phyloP scores from a whole-genome alignment of 2,888 invertebrate species.

The Dusona sp. region DNA sequence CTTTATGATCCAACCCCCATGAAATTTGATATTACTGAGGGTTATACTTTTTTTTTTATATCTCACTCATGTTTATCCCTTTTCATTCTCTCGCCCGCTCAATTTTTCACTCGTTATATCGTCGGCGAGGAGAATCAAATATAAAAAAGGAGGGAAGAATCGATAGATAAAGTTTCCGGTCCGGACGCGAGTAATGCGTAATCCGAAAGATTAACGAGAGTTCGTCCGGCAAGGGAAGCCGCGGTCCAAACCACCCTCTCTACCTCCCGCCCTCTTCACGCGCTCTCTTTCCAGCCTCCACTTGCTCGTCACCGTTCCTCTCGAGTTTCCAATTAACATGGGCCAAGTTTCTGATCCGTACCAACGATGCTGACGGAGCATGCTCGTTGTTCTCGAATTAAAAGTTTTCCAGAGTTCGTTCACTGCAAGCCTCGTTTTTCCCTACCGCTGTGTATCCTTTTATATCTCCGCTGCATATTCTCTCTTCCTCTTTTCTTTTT shows the following conservation, averaged over 20 bases:
- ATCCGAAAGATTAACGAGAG: conserved; percentile 73
- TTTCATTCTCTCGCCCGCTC: not conserved
- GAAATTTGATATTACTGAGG: conserved; percentile 51
- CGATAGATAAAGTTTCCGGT: conserved; percentile 69
- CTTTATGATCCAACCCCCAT: conserved; percentile 25
- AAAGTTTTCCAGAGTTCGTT: conserved; percentile 52
- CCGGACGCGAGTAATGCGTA: conserved; percentile 72
- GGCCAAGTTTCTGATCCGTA: conserved; percentile 72
- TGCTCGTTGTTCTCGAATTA: conserved; percentile 66
- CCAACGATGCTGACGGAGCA: conserved; percentile 66
- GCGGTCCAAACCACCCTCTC: conserved; percentile 26
- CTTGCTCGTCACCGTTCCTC: conserved; percentile 45
- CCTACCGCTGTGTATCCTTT: conserved; percentile 12
- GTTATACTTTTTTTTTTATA: conserved; percentile 30
- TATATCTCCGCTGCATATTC: conserved; percentile 7
- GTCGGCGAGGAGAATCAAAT: conserved; percentile 2
- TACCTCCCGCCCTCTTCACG: not conserved
- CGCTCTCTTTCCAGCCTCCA: conserved; percentile 23
- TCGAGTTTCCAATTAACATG: conserved; percentile 72
- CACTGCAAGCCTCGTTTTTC: conserved; percentile 38
- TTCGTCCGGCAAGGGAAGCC: conserved; percentile 52
- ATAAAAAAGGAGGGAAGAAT: conserved; percentile 49
- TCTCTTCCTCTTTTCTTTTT: conserved; percentile 2
- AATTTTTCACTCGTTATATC: conserved; percentile 57
- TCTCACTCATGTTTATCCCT: conserved; percentile 36